phyloP scores from a whole-genome alignment of 2,113 vertebrate genomes.

The Glaucidium brasilianum region DNA sequence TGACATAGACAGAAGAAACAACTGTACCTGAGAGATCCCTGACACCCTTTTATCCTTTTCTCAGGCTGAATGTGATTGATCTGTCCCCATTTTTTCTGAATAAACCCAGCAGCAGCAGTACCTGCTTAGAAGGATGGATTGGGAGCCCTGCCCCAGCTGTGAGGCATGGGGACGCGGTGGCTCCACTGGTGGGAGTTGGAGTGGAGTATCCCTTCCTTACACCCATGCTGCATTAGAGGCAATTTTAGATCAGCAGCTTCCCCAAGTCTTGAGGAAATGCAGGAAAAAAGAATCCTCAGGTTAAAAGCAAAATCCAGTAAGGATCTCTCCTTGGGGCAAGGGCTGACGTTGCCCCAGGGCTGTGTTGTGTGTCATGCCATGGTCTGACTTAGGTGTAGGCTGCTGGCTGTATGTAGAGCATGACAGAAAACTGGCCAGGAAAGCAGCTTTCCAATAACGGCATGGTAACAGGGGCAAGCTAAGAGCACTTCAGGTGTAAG shows the following conservation, averaged over 20 bases:
- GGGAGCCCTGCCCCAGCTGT: rapidly evolving
- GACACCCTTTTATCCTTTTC: neutral
- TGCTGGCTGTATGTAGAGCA: neutral
- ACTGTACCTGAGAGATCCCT: neutral
- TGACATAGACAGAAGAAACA: neutral
- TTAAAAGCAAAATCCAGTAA: neutral
- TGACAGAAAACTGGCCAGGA: neutral
- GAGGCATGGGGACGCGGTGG: neutral
- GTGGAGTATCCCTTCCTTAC: neutral
- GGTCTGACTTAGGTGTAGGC: neutral
- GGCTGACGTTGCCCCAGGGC: neutral
- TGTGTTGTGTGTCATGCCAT: rapidly evolving
- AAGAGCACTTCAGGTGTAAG: neutral
- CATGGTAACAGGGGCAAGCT: rapidly evolving
- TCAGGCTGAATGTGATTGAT: neutral
- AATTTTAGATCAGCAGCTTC: neutral
- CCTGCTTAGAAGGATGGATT: rapidly evolving
- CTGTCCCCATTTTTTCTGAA: neutral
- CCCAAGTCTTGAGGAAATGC: neutral
- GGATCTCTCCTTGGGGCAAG: neutral
- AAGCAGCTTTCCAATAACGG: neutral
- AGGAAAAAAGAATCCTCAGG: neutral
- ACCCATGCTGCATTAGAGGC: neutral
- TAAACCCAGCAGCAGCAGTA: neutral
- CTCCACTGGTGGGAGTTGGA: neutral